Base-by-base conservation (phyloP, 1,140 invertebrate genomes). In the Drosophila fuyamai region DNA sequence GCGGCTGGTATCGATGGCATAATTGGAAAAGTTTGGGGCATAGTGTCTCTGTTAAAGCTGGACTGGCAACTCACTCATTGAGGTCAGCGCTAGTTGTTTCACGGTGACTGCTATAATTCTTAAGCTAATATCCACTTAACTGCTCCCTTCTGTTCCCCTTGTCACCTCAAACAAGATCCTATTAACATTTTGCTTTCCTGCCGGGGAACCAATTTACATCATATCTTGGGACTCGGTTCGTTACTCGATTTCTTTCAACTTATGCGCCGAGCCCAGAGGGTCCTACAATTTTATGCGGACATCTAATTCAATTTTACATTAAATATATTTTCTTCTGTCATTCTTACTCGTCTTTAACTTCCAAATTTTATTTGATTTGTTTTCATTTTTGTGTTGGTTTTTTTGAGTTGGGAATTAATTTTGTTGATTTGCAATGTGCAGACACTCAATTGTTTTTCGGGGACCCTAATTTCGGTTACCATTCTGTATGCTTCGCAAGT, bases 231-330 rank as follows among this genome's bases (percentile, higher is more conserved):
- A 23, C 23, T 23, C 23, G 23, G 23, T 23, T 23, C 23, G 23
- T 23, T 23, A 23, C 23, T 23, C 23, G 23, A 23, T 56, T 46
- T 35, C 27, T 38, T 56, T 51, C n/a, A 16, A 55, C 35, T 71
- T 75, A 29, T 79, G 13, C 12, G 29, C 29, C 78, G 55, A 51
- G 44, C 44, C 46, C 79, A 55, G 79, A 43, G 47, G 47, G 16
- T 23, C 44, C 53, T 50, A 44, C 66, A 77, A 85, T 85, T 81
- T 85, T 74, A 85, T 86, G 68, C 72, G 63, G 55, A 68, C 81
- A 66, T 78, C 81, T 75, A 86, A 86, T 85, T 86, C 82, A 86
- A 85, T 85, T 86, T 84, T 44, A 55, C 57, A 67, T 74, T 66
- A 85, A 84, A 59, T 74, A 77, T 77, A 71, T 76, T 76, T 82